A percentile compares a stretch with the other conserved stretches of the same genome.
phyloP scores from a whole-genome alignment of 2,113 vertebrate genomes.

The Octodon degus region DNA sequence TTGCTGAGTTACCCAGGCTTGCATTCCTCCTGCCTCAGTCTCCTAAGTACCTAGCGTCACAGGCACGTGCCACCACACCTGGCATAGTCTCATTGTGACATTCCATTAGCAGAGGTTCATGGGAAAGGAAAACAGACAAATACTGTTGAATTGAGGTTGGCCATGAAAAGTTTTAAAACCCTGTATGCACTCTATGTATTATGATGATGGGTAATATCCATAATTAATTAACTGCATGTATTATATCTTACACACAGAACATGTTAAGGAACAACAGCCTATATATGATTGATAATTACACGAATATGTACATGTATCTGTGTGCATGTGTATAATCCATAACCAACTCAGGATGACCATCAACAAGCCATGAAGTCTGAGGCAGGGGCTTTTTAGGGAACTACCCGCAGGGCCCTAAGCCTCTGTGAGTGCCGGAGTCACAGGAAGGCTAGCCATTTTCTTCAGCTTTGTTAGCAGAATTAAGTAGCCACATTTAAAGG shows the following conservation, averaged over 20 bases:
- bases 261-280: background rate
- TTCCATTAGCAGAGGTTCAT: background rate
- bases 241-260: background rate
- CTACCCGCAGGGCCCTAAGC: background rate
- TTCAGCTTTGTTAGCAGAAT: background rate
- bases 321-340: background rate
- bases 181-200: background rate
- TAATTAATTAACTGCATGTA: background rate
- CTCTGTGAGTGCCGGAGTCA: background rate
- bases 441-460: background rate
- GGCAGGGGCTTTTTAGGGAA: background rate
- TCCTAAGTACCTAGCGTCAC: background rate
- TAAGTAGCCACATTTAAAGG: conserved; percentile 75
- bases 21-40: background rate
- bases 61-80: background rate
- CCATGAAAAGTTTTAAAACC: background rate
- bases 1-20: background rate
- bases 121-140: background rate
- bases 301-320: too few species aligned
- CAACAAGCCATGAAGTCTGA: background rate
- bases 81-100: background rate
- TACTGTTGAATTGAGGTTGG: background rate
- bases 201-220: too few species aligned
- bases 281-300: too few species aligned
- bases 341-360: background rate